Conservation (phyloP, 2,113 vertebrate species). For the Electrona antarctica region DNA sequence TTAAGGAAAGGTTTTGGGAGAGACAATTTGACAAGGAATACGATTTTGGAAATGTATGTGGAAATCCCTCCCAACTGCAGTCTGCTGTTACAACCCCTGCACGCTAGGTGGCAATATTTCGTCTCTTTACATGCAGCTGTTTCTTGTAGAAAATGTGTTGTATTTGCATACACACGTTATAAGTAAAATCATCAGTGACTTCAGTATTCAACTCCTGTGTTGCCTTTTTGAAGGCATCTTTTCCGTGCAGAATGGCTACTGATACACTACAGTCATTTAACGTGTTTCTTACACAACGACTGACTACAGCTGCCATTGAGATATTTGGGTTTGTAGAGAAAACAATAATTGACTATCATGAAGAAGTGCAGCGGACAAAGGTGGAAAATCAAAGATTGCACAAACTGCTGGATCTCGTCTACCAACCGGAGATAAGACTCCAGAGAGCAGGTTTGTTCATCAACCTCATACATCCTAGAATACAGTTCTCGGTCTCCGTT, state of each 20-base stretch:
- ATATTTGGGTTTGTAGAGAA: conserved; percentile 58
- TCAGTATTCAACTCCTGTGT: no score
- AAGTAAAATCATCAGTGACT: no score
- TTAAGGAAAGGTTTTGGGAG: no score
- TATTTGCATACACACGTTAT: no score
- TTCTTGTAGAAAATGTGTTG: no score
- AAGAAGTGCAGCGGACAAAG: conserved; percentile 40
- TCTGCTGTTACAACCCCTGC: no score
- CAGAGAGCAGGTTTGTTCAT: conserved; percentile 40
- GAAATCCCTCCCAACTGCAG: no score
- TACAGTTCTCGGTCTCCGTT: no score
- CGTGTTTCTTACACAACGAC: conserved; percentile 52
- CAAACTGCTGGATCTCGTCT: conserved; percentile 53
- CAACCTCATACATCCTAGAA: no score
- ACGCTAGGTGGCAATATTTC: conserved; percentile 14
- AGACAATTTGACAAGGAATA: no score
- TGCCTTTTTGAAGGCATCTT: no score
- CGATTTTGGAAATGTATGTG: no score
- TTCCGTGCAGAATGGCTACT: conserved; percentile 29
- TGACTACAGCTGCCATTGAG: conserved; percentile 56
- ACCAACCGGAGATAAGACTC: conserved; percentile 51
- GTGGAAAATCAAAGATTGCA: conserved; percentile 60
- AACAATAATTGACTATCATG: conserved; percentile 48
- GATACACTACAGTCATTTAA: conserved; percentile 49
- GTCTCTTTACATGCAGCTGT: not conserved